These are phyloP conservation scores for Polylopha cassiicola DNA, from an alignment of 2,888 invertebrate genomes.

Conservation along the genomic window DNA sequence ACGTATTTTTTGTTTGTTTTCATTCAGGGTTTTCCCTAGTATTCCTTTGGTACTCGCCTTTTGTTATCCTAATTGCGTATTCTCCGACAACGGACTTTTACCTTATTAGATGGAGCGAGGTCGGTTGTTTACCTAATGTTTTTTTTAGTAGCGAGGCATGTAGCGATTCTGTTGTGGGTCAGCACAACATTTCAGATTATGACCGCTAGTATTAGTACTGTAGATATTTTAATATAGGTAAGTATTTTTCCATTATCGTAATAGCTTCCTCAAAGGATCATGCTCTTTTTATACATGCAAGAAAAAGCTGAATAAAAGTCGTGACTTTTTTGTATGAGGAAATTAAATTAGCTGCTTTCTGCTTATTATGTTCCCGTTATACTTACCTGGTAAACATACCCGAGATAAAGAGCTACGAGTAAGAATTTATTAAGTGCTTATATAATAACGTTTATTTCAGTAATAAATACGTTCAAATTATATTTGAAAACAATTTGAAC, in stretches of 20 bases:
- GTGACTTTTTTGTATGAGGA: background rate
- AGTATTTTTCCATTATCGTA: slow-evolving; percentile 22
- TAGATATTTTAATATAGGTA: slow-evolving; percentile 14
- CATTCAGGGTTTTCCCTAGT: slow-evolving; percentile 9
- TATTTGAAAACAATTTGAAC: too few relatives aligned
- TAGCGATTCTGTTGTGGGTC: slow-evolving; percentile 13
- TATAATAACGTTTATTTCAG: too few relatives aligned
- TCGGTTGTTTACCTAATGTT: slow-evolving; percentile 11
- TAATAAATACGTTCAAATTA: too few relatives aligned
- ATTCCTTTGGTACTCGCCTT: slow-evolving; percentile 9
- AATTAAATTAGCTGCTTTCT: slow-evolving; percentile 6
- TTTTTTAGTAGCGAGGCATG: slow-evolving; percentile 12
- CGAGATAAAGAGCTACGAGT: too few relatives aligned
- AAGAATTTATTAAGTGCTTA: too few relatives aligned
- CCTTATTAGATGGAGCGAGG: slow-evolving; percentile 18
- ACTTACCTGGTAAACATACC: too few relatives aligned
- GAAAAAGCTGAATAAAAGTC: slow-evolving; percentile 11
- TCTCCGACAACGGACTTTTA: slow-evolving; percentile 12
- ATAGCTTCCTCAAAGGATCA: slow-evolving; percentile 20
- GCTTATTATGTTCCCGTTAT: too few relatives aligned
- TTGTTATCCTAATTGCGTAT: slow-evolving; percentile 20
- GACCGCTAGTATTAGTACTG: slow-evolving; percentile 1
- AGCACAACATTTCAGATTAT: slow-evolving; percentile 15
- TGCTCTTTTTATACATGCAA: slow-evolving; percentile 16
- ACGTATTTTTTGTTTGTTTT: slow-evolving; percentile 19